Base-by-base conservation (phyloP, 2,113 vertebrate genomes). In the Pavo muticus region DNA sequence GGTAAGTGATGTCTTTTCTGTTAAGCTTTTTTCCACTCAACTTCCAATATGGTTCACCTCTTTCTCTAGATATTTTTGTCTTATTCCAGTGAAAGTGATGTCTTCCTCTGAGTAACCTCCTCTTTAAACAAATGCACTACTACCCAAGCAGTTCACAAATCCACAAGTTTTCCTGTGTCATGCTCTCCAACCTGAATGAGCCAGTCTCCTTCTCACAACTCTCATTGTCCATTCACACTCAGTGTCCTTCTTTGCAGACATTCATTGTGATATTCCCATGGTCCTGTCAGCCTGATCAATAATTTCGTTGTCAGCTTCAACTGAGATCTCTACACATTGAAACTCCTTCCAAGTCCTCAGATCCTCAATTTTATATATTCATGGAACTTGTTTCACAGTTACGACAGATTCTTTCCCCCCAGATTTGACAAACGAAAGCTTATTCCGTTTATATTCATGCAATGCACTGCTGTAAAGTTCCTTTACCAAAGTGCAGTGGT, bases 201-300 rank as follows among this genome's bases (percentile, higher is more conserved):
- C 6, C 52, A 12, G 29, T 61, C 32, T 48, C 25, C 32, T 44
- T 48, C 87, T 42, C 1, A 0, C 2, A 29, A 12, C 2, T 42
- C 16, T 60, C 5, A 2, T 6, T 50, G 39, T 6, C 35, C 3
- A 2, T 8, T 35, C n/a, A 72, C 42, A 29, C 29, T 27, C 45
- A 45, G 11, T 30, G 17, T 14, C 15, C 40, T 20, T 37, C 9
- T 76, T 40, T 87, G 54, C 40, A 72, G 29, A 47, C 76, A 54
- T 13, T 60, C 70, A 7, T 25, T 69, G 47, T 0, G 0, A 87
- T 17, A 37, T 0, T 1, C 32, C 3, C 60, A 14, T 0, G 1
- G 40, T 15, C 61, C 35, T 20, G 6, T 27, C 56, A 57, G 14
- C 35, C 44, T 47, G 35, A 25, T 79, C 71, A 57, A 37, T 30